Evolutionary conservation across 2,797 vertebrate species (phyloP), one percentile per base, ranked within the genome.

Genomic region (Chromobotia macracanthus): DNA sequence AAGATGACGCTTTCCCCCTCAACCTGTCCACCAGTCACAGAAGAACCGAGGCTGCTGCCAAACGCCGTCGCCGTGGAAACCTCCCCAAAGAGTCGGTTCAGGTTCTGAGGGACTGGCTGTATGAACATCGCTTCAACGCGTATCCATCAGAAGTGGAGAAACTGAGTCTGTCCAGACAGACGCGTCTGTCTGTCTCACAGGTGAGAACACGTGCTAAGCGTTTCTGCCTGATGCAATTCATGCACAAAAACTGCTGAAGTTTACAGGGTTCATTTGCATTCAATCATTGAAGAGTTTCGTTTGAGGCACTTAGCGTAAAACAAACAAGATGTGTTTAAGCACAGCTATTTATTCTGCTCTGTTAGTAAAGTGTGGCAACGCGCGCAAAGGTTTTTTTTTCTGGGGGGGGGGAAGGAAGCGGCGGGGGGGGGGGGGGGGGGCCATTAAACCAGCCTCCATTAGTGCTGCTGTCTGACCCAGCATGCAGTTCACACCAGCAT

Each of bases 131-230:
- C 78, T 97, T 96, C 90, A 98, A 98, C 0, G 97, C 98, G 28
- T 99, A 98, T 86, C 98, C 97, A 0, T 97, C 97, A 0, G 98
- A 99, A 87, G 95, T 96, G 86, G 98, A 99, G 93, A 99, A 99
- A 75, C 94, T 95, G 77, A 95, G 94, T 77, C 92, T 99, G 79
- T 96, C 96, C 0, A 93, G 90, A 19, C 95, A 96, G 88, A 98
- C 98, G 79, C 94, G 92, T 84, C 95, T 99, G 77, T 97, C 97
- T 0, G 94, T 97, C 85, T 93, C 98, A 67, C 98, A 99, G 96
- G 97, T 99, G 72, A 90, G 87, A 19, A 21, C 5, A 61, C 15
- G 15, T 6, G 53, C 13, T 31, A 48, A 10, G 1, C 1, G 0
- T 4, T 38, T 18, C 5, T 51, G 51, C 21, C 18, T 0, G 23